These are phyloP conservation scores for Andrena flavipes DNA, from an alignment of 2,888 invertebrate genomes.

Conservation along the genomic window DNA sequence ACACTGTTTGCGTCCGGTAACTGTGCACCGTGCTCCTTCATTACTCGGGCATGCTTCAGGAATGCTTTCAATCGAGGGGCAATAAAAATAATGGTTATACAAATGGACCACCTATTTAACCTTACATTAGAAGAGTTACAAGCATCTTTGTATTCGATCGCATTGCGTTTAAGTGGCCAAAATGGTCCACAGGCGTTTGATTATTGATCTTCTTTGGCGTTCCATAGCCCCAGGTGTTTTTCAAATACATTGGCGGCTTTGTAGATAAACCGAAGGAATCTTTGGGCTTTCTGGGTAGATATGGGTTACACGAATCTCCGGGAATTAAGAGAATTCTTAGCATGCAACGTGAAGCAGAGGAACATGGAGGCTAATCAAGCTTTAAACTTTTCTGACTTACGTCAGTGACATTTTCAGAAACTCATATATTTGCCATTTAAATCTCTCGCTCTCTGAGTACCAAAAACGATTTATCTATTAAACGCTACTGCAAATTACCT, in stretches of 20 bases:
- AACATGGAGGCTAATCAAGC: too few relatives aligned
- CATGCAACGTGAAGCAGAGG: too few relatives aligned
- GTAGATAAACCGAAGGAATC: not conserved
- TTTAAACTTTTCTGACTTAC: too few relatives aligned
- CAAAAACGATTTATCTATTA: too few relatives aligned
- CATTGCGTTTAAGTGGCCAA: not conserved
- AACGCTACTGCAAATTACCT: too few relatives aligned
- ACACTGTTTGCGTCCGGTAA: not conserved
- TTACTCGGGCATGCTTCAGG: not conserved
- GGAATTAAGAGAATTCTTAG: not conserved
- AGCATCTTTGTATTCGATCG: not conserved
- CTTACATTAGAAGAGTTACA: not conserved
- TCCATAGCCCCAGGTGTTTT: not conserved
- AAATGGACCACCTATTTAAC: not conserved
- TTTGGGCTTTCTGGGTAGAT: not conserved
- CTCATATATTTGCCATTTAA: too few relatives aligned
- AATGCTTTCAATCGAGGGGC: not conserved
- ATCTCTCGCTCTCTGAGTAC: too few relatives aligned
- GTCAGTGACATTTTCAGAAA: too few relatives aligned
- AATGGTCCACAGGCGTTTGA: not conserved
- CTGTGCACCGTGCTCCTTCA: not conserved
- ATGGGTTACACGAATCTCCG: not conserved
- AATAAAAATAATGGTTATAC: not conserved
- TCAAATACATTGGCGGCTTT: not conserved
- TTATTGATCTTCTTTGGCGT: slow-evolving; percentile 15